Evolutionary conservation across 2,113 vertebrate species (phyloP).

Genomic region (Nothocercus nigrocapillus): DNA sequence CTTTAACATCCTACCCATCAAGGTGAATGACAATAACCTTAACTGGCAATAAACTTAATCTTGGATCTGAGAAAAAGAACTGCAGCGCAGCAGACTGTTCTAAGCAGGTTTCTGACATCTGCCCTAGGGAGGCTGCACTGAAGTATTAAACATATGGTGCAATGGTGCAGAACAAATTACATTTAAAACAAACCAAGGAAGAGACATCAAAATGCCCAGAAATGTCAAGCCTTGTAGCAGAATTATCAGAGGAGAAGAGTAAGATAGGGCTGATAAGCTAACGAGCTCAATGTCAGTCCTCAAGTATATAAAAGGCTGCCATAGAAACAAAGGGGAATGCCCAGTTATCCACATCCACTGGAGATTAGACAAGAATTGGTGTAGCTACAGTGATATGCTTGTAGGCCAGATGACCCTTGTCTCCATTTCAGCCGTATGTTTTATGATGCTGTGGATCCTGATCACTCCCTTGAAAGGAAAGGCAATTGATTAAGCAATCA

Average conservation of each 20-base stretch:
- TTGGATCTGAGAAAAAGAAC: background rate
- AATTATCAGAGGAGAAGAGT: background rate
- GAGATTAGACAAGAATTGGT: background rate
- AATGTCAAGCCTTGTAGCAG: background rate
- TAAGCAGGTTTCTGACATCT: background rate
- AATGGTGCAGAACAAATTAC: background rate
- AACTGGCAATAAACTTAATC: background rate
- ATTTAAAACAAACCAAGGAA: conserved; percentile 6
- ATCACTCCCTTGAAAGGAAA: background rate
- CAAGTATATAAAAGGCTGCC: background rate
- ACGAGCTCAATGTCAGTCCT: background rate
- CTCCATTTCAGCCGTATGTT: background rate
- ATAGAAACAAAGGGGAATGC: background rate
- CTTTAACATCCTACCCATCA: background rate
- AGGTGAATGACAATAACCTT: background rate
- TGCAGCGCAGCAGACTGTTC: background rate
- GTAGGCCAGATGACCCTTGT: background rate
- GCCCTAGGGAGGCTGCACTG: background rate
- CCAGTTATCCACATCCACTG: background rate
- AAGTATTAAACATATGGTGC: background rate
- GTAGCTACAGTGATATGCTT: background rate
- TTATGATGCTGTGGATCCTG: background rate
- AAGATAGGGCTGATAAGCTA: background rate
- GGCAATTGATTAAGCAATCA: background rate
- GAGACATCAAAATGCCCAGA: background rate